Evolutionary conservation across 2,113 vertebrate species (phyloP).

Genomic region (Tachycineta bicolor): DNA sequence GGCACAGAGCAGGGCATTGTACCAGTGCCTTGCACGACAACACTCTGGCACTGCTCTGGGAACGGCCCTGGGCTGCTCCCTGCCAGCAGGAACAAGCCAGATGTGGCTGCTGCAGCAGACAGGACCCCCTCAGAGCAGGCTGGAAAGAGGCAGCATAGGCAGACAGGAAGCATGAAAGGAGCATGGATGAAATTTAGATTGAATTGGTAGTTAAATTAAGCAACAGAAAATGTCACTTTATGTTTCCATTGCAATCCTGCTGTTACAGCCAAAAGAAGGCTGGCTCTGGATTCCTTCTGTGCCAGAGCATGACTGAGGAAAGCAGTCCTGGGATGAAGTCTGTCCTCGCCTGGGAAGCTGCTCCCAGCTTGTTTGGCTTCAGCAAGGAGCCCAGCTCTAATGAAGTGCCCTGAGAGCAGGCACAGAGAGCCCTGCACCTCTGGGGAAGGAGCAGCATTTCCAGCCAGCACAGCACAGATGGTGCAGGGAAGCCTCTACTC

Average conservation of each 20-base stretch:
- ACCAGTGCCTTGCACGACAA: neutral
- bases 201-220: slow-evolving; percentile 9
- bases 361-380: neutral
- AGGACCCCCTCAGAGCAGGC: neutral
- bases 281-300: neutral
- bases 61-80: neutral
- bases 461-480: neutral
- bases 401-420: neutral
- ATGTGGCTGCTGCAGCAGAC: neutral
- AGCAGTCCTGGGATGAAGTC: neutral
- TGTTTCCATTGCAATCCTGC: neutral
- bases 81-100: neutral
- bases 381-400: neutral
- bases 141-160: neutral
- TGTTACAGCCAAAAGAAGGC: neutral
- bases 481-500: neutral
- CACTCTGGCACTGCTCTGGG: neutral
- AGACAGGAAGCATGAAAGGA: neutral
- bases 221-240: neutral
- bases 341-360: neutral
- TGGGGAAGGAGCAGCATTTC: neutral
- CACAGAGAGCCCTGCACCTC: neutral
- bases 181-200: neutral
- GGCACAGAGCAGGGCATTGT: slow-evolving; percentile 7
- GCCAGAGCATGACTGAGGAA: neutral